Evolutionary conservation across 2,113 vertebrate genomes (phyloP), one percentile per base, ranked within the genome.

Genomic region (Dicaeum eximium): DNA sequence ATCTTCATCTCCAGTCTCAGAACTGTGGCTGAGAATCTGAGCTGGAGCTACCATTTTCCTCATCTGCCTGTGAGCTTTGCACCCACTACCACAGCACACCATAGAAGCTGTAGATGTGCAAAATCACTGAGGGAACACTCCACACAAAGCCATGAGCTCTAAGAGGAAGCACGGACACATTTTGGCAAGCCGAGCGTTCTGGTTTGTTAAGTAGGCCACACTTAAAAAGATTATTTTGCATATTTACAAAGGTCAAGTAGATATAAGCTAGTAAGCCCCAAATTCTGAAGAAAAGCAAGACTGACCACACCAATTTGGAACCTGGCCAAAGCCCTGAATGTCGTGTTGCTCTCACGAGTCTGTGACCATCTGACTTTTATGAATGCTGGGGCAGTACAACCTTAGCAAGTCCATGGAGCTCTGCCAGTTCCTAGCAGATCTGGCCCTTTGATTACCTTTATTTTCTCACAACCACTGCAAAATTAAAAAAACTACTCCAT

Each of bases 361-460:
- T 83, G 25, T 35, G 64, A 80, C 54, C 56, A 44, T 67, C 53
- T 80, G 90, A 92, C 92, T 82, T 86, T 64, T 84, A 16, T 42
- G 51, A 88, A 80, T 67, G 37, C 72, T 64, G 72, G 90, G 69
- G 17, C 53, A 1, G 35, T 35, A 83, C 81, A 92, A 90, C 79
- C 88, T n/a, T 18, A 78, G 57, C 53, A 85, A 82, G 70, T 50
- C 78, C 62, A 9, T 65, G 82, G 90, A 95, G 72, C 25, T 90
- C n/a, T 80, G 90, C 94, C 95, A 94, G 85, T 69, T 86, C 82
- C 37, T 64, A 73, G 66, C 54, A 53, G 82, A 86, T 90, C 44
- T 70, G 81, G 58, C 35, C 31, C 20, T 71, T 54, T 28, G 20
- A 86, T 88, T 71, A 37, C 28, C 58, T 80, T 90, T 37, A 42